Conservation (phyloP, 1,140 invertebrate species). For the Drosophila bocqueti region DNA sequence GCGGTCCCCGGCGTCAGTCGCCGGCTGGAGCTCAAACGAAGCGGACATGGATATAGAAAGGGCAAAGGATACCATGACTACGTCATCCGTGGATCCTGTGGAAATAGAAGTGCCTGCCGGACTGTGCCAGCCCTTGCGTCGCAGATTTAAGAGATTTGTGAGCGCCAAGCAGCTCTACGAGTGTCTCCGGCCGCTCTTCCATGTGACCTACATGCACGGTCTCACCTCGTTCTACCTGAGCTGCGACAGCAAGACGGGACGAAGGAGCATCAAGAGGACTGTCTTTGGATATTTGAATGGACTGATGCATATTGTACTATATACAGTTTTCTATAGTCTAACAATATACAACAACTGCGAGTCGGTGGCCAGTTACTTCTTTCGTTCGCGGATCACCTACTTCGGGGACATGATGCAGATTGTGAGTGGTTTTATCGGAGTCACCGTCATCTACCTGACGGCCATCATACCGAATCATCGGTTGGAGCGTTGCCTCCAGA, state of each 20-base stretch:
- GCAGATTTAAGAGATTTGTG: slow-evolving; percentile 53
- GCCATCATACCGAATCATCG: slow-evolving; percentile 75
- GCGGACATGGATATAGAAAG: slow-evolving; percentile 45
- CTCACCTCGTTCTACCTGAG: slow-evolving; percentile 74
- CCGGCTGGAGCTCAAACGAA: slow-evolving; percentile 55
- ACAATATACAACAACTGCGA: slow-evolving; percentile 74
- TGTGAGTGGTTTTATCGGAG: slow-evolving; percentile 77
- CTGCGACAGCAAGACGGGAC: slow-evolving; percentile 23
- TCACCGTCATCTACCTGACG: slow-evolving; percentile 78
- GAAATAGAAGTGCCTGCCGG: slow-evolving; percentile 34
- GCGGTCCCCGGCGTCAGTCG: slow-evolving; percentile 57
- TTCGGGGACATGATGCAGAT: slow-evolving; percentile 82
- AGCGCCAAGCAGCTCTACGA: slow-evolving; percentile 75
- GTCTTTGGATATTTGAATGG: slow-evolving; percentile 73
- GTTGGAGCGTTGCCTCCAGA: slow-evolving; percentile 65
- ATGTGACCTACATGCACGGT: slow-evolving; percentile 65
- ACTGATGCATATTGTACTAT: slow-evolving; percentile 56
- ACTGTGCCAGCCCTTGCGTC: slow-evolving; percentile 37
- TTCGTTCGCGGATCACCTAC: slow-evolving; percentile 72
- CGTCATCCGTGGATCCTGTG: slow-evolving; percentile 14
- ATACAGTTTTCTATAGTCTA: slow-evolving; percentile 63
- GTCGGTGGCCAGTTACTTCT: slow-evolving; percentile 79
- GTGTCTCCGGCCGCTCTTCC: slow-evolving; percentile 69
- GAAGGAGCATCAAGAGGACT: slow-evolving; percentile 57
- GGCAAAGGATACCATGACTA: slow-evolving; percentile 20